Conservation (phyloP, 30 jellyfish, hydroid and myxozoan species). For the Catostylus mosaicus region DNA sequence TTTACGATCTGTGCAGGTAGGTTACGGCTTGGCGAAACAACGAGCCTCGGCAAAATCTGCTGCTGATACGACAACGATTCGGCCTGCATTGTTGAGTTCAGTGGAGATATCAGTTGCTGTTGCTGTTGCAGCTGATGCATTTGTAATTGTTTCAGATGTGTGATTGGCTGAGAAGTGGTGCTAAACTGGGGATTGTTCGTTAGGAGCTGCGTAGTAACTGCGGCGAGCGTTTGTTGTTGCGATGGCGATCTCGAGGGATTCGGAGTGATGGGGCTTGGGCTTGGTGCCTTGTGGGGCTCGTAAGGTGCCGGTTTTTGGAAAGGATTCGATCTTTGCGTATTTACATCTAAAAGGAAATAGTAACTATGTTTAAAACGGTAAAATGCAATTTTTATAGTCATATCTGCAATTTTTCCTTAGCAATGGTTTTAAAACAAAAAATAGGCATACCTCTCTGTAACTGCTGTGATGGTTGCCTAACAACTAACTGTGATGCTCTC, state of each 20-base stretch:
- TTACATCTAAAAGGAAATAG: constrained; percentile 10
- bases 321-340: constrained; percentile 46
- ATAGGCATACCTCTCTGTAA: neutral
- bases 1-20: constrained; percentile 45
- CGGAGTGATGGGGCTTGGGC: constrained; percentile 26
- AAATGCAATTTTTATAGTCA: neutral
- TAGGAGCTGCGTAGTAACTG: constrained; percentile 33
- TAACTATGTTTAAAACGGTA: too few relatives aligned
- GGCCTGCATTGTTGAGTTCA: constrained; percentile 59
- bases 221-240: constrained; percentile 38
- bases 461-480: constrained; percentile 62
- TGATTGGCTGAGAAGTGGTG: constrained; percentile 58
- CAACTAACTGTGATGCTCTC: constrained; percentile 61
- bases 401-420: neutral
- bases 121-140: constrained; percentile 63
- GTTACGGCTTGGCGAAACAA: constrained; percentile 60
- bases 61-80: constrained; percentile 58
- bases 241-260: constrained; percentile 60
- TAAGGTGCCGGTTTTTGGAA: constrained; percentile 48
- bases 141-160: constrained; percentile 46
- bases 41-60: constrained; percentile 63
- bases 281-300: constrained; percentile 50
- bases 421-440: neutral
- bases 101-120: constrained; percentile 64
- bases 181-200: constrained; percentile 40